Conservation (phyloP, 2,797 vertebrate species). For the Trichosurus vulpecula region DNA sequence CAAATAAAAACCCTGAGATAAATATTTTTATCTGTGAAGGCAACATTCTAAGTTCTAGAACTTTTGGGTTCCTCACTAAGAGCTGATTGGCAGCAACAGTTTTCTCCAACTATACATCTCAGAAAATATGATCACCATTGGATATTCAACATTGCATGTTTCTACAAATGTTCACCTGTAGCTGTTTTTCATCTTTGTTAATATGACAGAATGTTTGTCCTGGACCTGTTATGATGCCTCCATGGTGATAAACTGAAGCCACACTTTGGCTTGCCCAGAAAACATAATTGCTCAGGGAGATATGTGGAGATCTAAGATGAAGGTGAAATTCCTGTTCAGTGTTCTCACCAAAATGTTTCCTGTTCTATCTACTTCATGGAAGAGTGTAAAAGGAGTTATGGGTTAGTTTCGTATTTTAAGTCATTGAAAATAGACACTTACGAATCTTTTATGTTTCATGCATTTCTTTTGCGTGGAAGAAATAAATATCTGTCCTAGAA, state of each 20-base stretch:
- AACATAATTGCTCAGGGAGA: not conserved
- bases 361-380: not conserved
- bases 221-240: not conserved
- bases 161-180: slow-evolving; percentile 45
- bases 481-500: not conserved
- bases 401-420: not conserved
- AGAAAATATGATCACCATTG: not conserved
- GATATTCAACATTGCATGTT: not conserved
- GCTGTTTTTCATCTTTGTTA: slow-evolving; percentile 32
- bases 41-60: not conserved
- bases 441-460: not conserved
- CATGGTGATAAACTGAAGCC: not conserved
- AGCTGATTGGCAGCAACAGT: not conserved
- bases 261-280: not conserved
- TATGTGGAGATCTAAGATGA: not conserved
- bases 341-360: not conserved
- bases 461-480: not conserved
- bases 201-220: slow-evolving; percentile 3
- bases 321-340: not conserved
- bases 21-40: not conserved
- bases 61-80: not conserved
- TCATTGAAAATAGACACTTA: not conserved
- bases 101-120: not conserved
- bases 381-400: not conserved
- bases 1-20: not conserved